Evolutionary conservation across 92 coral and sea anemone genomes (phyloP).

Genomic region (Parazoanthus swiftii): DNA sequence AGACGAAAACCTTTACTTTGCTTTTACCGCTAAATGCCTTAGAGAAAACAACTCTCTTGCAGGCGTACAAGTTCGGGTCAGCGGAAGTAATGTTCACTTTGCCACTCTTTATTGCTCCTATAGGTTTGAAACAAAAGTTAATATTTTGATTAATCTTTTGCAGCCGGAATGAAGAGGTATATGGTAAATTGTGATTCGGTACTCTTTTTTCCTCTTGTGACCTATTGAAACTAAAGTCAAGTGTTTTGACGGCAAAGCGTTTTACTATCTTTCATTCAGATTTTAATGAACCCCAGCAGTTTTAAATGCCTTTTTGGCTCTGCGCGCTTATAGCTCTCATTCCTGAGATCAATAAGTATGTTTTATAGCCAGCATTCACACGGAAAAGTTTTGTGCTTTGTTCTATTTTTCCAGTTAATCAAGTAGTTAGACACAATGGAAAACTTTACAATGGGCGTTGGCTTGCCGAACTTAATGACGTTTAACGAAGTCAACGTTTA

Average conservation of each 20-base stretch:
- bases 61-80: background rate
- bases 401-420: background rate
- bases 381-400: background rate
- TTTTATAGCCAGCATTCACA: too few relatives aligned
- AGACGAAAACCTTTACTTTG: conserved; percentile 26
- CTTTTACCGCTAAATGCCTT: conserved; percentile 21
- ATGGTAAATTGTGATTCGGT: background rate
- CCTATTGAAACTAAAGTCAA: too few relatives aligned
- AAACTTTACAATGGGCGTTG: background rate
- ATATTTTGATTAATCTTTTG: background rate
- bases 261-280: background rate
- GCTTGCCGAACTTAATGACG: background rate
- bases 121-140: background rate
- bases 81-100: conserved; percentile 19
- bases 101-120: conserved; percentile 26
- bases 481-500: background rate
- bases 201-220: too few relatives aligned
- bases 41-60: conserved; percentile 18
- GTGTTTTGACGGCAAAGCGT: too few relatives aligned
- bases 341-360: background rate
- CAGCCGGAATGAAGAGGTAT: background rate
- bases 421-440: background rate
- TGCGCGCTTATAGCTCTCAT: background rate
- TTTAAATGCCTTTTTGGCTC: background rate
- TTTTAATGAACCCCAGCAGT: background rate